Evolutionary conservation across 2,113 vertebrate genomes (phyloP).

Genomic region (Steatornis caripensis): DNA sequence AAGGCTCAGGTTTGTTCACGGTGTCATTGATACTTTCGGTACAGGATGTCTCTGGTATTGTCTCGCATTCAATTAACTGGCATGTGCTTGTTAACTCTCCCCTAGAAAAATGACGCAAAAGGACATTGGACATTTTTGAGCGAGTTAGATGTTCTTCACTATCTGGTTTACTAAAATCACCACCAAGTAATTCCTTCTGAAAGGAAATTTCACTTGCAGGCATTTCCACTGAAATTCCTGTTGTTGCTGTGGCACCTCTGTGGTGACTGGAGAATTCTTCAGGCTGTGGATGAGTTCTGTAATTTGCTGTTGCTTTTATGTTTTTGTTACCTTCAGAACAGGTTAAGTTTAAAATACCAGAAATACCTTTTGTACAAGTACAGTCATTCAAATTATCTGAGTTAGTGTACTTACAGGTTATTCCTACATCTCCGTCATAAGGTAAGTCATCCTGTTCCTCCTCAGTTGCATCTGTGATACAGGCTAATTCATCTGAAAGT

Average conservation of each 20-base stretch:
- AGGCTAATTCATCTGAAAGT: not conserved
- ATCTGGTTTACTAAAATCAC: not conserved
- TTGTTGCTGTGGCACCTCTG: not conserved
- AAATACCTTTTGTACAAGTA: not conserved
- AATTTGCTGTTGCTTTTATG: not conserved
- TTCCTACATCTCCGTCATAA: constrained; percentile 62
- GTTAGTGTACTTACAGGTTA: not conserved
- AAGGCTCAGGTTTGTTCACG: not conserved
- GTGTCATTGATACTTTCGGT: constrained; percentile 77
- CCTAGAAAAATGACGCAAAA: constrained; percentile 76
- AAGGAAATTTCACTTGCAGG: not conserved
- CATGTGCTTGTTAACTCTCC: constrained; percentile 66
- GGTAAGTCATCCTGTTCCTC: constrained; percentile 84
- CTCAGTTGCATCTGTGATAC: constrained; percentile 69
- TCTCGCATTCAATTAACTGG: constrained; percentile 79
- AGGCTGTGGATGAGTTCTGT: not conserved
- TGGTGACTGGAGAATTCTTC: not conserved
- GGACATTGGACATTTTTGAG: constrained; percentile 68
- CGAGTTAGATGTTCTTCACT: not conserved
- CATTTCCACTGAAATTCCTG: not conserved
- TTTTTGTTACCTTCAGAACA: not conserved
- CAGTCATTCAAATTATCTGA: not conserved
- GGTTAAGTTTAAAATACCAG: not conserved
- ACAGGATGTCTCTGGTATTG: constrained; percentile 80
- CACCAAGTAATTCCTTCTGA: not conserved